phyloP scores from a whole-genome alignment of 2,888 invertebrate species.

The Dryocosmus kuriphilus region DNA sequence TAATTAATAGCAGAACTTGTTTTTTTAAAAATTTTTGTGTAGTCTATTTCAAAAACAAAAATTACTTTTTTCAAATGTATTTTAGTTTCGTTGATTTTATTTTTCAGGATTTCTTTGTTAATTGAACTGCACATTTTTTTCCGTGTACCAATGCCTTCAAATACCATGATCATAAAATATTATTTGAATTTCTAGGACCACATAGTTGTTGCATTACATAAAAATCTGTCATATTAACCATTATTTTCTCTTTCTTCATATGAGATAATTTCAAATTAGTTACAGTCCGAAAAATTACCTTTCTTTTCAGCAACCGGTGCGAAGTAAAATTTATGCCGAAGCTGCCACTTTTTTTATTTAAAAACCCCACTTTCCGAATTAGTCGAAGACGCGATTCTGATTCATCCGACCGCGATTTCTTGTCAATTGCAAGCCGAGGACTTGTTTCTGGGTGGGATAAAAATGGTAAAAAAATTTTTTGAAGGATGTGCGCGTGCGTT shows the following conservation, averaged over 20 bases:
- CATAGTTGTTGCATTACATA: no score
- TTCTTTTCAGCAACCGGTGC: neutral
- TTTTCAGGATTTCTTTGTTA: no score
- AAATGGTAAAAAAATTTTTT: constrained; percentile 14
- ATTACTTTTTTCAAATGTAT: no score
- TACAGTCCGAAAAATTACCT: constrained; percentile 1
- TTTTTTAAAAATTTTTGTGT: no score
- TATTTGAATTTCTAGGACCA: no score
- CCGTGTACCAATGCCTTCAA: no score
- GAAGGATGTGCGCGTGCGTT: constrained; percentile 40
- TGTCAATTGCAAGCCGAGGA: neutral
- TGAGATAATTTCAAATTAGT: neutral
- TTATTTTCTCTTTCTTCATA: neutral
- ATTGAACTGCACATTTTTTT: no score
- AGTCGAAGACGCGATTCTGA: neutral
- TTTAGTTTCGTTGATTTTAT: no score
- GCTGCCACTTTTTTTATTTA: neutral
- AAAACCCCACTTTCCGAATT: neutral
- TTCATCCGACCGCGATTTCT: neutral
- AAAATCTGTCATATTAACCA: no score
- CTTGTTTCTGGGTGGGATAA: neutral
- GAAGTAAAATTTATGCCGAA: neutral
- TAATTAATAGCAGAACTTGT: no score
- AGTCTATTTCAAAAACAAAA: no score
- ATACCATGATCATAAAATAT: no score